Base-by-base conservation (phyloP, 2,888 invertebrate genomes). In the Eretmocerus hayati region DNA sequence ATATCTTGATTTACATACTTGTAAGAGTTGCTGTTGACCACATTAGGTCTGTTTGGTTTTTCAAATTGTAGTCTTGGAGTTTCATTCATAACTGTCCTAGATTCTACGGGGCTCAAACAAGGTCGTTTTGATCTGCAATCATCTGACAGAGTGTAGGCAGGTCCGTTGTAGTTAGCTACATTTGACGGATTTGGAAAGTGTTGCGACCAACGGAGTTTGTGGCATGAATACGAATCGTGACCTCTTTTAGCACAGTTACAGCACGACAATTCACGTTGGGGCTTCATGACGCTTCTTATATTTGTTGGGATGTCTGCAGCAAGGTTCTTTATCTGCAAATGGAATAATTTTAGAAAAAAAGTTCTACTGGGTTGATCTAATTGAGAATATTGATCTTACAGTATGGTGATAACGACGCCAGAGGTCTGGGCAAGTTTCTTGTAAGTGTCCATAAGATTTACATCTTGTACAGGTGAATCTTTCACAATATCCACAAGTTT, bases 341-440 rank as follows among this genome's bases (percentile, higher is more conserved):
- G n/a, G 38, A n/a, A n/a, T n/a, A n/a, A n/a, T n/a, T n/a, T n/a
- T n/a, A 37, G 9, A 16, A 40, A 39, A 45, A 48, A 37, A 38
- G n/a, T n/a, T n/a, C n/a, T n/a, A n/a, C n/a, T n/a, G n/a, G n/a
- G n/a, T n/a, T 21, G 16, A n/a, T 38, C 30, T 19, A 22, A n/a
- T 18, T 19, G 15, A 15, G 42, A 13, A 15, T 21, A 31, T 16
- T 33, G 23, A 18, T 3, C 67, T 74, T 74, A 81, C 86, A 54
- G 85, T 86, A 55, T 81, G 77, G 65, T 85, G 84, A 70, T 85
- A 87, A 48, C 85, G 76, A 42, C 87, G 77, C 87, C 87, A 87
- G 35, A 81, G 71, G 69, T 87, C 86, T 0, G 87, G 86, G 59
- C 87, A 87, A 62, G 74, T 72, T 19, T 74, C 71, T 39, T 74